Evolutionary conservation across 2,888 invertebrate genomes (phyloP).

Genomic region (Isoperla grammatica): DNA sequence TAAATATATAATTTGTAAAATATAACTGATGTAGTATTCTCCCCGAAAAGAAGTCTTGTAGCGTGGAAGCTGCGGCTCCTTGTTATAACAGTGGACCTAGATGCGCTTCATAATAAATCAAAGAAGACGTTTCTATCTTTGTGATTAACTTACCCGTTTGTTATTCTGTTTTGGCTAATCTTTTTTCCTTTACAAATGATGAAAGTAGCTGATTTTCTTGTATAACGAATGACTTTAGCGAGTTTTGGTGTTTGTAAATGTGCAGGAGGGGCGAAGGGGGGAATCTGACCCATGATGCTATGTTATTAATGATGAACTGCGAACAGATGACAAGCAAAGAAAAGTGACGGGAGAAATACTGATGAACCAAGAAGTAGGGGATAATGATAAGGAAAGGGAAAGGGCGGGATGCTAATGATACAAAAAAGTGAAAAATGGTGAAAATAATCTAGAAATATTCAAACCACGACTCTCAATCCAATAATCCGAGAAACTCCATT

Average conservation of each 20-base stretch:
- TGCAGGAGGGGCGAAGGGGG: neutral
- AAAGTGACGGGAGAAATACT: constrained; percentile 9
- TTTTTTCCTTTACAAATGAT: constrained; percentile 10
- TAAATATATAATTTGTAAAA: no score
- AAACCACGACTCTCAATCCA: no score
- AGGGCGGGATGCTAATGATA: constrained; percentile 22
- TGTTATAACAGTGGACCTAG: neutral
- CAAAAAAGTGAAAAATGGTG: constrained; percentile 9
- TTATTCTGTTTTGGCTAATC: constrained; percentile 3
- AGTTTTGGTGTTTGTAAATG: constrained; percentile 12
- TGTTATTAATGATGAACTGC: constrained; percentile 22
- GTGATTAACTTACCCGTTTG: neutral
- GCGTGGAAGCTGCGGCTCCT: no score
- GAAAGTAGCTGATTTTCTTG: constrained; percentile 15
- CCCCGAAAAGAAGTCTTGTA: no score
- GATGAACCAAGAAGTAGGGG: constrained; percentile 18
- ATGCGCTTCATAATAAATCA: constrained; percentile 9
- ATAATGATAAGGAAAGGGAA: constrained; percentile 19
- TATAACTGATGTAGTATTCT: no score
- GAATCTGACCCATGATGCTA: neutral
- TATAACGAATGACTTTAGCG: constrained; percentile 13
- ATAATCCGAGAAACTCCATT: no score
- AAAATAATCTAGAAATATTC: neutral
- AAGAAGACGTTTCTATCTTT: constrained; percentile 13
- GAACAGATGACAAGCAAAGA: constrained; percentile 20